Evolutionary conservation across 2,113 vertebrate species (phyloP).

Genomic region (Hyaena hyaena): DNA sequence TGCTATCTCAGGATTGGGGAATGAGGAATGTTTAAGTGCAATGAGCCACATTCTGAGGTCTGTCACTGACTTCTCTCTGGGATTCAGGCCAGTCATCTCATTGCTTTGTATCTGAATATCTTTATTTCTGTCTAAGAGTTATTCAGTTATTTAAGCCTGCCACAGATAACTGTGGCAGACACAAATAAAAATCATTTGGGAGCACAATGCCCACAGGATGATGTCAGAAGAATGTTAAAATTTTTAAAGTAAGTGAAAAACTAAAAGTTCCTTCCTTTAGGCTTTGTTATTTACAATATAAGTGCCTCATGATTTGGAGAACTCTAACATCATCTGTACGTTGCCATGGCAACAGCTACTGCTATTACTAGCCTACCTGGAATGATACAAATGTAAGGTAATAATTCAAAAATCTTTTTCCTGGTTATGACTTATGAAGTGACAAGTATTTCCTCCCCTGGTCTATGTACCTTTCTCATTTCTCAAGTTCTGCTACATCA

Average conservation of each 20-base stretch:
- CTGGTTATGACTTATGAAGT: conserved; percentile 2
- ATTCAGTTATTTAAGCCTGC: conserved; percentile 21
- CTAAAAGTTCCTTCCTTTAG: conserved; percentile 3
- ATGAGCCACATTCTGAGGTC: background rate
- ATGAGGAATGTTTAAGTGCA: background rate
- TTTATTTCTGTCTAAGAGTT: conserved; percentile 55
- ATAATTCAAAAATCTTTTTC: conserved; percentile 50
- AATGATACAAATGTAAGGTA: conserved; percentile 35
- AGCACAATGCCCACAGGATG: background rate
- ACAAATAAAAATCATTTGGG: conserved; percentile 43
- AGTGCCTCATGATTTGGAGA: conserved; percentile 54
- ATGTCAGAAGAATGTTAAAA: conserved; percentile 40
- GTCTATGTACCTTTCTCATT: background rate
- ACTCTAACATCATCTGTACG: conserved; percentile 45
- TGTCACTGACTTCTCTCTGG: background rate
- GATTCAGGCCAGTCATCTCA: background rate
- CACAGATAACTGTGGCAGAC: background rate
- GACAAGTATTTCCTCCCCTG: conserved; percentile 4
- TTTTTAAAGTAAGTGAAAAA: conserved; percentile 34
- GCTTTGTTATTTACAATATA: conserved; percentile 60
- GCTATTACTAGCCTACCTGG: conserved; percentile 55
- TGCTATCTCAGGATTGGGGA: background rate
- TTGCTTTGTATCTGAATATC: conserved; percentile 19
- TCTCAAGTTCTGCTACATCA: background rate
- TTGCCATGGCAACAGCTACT: conserved; percentile 61